phyloP scores from a whole-genome alignment of 1,140 invertebrate species.

The Drosophila tsacasi region DNA sequence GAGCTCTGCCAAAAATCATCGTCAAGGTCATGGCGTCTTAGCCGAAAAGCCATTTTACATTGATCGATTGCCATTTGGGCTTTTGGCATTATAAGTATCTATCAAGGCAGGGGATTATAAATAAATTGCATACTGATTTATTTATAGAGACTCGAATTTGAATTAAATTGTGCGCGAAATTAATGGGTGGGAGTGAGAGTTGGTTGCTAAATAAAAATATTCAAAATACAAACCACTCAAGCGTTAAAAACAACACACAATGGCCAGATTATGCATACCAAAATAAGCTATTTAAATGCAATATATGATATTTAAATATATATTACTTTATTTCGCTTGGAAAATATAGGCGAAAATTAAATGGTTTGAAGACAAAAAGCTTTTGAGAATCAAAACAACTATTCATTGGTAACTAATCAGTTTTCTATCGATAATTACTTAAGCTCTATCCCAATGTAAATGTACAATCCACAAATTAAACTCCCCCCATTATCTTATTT shows the following conservation, averaged over 20 bases:
- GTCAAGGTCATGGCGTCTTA: conserved; percentile 51
- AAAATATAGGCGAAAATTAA: not conserved
- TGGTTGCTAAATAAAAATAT: conserved; percentile 5
- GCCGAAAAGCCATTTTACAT: conserved; percentile 48
- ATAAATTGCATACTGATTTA: conserved; percentile 62
- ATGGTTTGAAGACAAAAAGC: not conserved
- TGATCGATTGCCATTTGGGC: conserved; percentile 66
- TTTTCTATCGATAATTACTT: conserved; percentile 1
- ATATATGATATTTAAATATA: not conserved
- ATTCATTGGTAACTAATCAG: conserved; percentile 1
- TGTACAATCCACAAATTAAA: conserved; percentile 8
- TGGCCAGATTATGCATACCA: conserved; percentile 17
- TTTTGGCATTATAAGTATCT: conserved; percentile 18
- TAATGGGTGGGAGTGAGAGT: conserved; percentile 20
- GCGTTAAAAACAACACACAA: conserved; percentile 8
- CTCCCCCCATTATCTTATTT: not conserved
- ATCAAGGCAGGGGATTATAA: conserved; percentile 52
- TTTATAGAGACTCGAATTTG: conserved; percentile 24
- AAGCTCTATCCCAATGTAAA: not conserved
- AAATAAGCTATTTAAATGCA: conserved; percentile 11
- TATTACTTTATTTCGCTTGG: not conserved
- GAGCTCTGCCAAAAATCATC: conserved; percentile 41
- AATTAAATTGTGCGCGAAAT: conserved; percentile 64
- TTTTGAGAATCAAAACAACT: not conserved
- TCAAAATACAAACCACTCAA: conserved; percentile 19